Conservation (phyloP, 2,797 vertebrate genomes). For the Mallotus villosus region DNA sequence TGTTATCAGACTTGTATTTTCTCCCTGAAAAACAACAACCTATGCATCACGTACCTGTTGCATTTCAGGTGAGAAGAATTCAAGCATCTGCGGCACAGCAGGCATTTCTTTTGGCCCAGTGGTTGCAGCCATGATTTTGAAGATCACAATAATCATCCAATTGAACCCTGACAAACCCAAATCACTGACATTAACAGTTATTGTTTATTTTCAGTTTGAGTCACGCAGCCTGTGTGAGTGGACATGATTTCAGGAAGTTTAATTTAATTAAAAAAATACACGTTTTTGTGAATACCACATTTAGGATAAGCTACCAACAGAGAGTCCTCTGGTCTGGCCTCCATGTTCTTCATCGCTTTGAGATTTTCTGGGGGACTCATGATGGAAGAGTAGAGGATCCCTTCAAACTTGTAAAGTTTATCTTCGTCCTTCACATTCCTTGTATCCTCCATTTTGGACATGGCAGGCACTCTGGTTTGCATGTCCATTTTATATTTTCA, state of each 20-base stretch:
- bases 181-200: not conserved
- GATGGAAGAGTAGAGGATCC: slow-evolving; percentile 59
- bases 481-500: too few relatives aligned
- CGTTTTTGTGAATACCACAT: slow-evolving; percentile 29
- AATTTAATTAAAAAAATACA: too few relatives aligned
- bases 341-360: slow-evolving; percentile 54
- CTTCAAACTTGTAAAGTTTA: slow-evolving; percentile 56
- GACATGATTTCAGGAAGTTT: too few relatives aligned
- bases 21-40: not conserved
- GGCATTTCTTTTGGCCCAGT: slow-evolving; percentile 6
- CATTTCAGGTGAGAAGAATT: slow-evolving; percentile 40
- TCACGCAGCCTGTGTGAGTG: too few relatives aligned
- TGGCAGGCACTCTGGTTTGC: too few relatives aligned
- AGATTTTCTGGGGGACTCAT: slow-evolving; percentile 62
- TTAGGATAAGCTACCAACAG: slow-evolving; percentile 71
- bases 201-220: too few relatives aligned
- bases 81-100: slow-evolving; percentile 27
- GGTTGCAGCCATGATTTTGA: slow-evolving; percentile 41
- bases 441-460: slow-evolving; percentile 22
- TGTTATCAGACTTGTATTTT: too few relatives aligned
- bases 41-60: slow-evolving; percentile 34
- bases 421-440: slow-evolving; percentile 56
- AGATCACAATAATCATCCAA: slow-evolving; percentile 42
- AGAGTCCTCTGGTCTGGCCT: slow-evolving; percentile 67
- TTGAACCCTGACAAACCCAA: slow-evolving; percentile 43